These are phyloP conservation scores for Muscicapa comitata DNA, from an alignment of 2,797 vertebrate species.

Conservation along the genomic window DNA sequence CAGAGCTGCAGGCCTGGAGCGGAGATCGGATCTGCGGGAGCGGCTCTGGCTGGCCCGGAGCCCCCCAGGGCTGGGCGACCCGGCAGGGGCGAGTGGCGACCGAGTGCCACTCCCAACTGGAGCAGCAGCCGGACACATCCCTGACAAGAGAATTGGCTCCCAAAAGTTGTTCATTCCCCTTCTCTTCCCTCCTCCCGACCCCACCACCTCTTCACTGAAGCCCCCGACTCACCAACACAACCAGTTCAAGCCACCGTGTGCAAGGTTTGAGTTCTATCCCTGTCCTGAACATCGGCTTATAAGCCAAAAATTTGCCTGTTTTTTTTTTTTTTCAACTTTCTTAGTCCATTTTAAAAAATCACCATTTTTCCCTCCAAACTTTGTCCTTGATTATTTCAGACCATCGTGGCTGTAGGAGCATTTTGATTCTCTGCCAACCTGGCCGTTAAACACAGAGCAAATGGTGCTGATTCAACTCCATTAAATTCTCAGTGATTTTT, in stretches of 20 bases:
- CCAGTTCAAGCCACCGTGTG: rapidly evolving
- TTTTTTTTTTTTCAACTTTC: neutral
- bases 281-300: neutral
- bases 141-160: rapidly evolving
- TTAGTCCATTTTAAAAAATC: neutral
- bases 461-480: neutral
- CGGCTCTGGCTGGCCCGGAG: neutral
- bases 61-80: neutral
- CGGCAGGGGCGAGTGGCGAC: rapidly evolving
- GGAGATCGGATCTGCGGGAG: neutral
- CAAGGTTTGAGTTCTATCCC: neutral
- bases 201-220: neutral
- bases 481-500: neutral
- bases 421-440: neutral
- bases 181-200: neutral
- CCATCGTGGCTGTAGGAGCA: neutral
- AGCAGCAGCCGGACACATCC: neutral
- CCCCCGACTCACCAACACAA: neutral
- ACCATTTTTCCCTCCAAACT: neutral
- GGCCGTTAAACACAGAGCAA: neutral
- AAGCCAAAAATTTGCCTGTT: neutral
- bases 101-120: rapidly evolving
- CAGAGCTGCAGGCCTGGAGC: neutral
- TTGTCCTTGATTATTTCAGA: neutral
- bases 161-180: rapidly evolving